Base-by-base conservation (phyloP, 2,113 vertebrate species). In the Ceratotherium simum region DNA sequence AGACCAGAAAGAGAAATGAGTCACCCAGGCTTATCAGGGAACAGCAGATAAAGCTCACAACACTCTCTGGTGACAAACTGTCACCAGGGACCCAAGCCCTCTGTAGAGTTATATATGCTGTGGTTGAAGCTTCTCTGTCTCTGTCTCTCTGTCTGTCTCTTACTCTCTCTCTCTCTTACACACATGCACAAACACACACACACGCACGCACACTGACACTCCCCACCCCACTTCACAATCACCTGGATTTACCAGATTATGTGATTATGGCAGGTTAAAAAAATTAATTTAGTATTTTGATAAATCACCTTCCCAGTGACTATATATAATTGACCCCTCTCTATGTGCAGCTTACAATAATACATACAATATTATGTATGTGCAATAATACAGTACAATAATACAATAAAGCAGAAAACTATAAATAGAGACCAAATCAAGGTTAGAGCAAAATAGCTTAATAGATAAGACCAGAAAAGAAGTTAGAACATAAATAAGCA, bases 11-110 rank as follows among this genome's bases (percentile, higher is more conserved):
- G 48, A 73, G 70, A 62, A 76, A 36, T 69, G 86, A 92, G 86
- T 95, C 90, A 85, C 6, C 39, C 27, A 21, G 67, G 51, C 78
- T 97, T 96, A 84, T 89, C 76, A 73, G 95, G 75, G 84, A 90
- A 60, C 17, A 94, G 75, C 51, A 94, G 96, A 88, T 70, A 90
- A 79, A 67, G 58, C 80, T 91, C 81, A 60, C 58, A 33, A 36
- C 81, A 69, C 46, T 64, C 33, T 76, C 21, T 60, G 39, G 81
- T 89, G 84, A 83, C 91, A 62, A n/a, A 36, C 70, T 46, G 56
- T 72, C 33, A 51, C 83, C 33, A 76, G 42, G 64, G 36, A 70
- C 51, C 46, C 46, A 51, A 29, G 58, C 39, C 48, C 21, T 48
- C 36, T 16, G 4, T 2, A 42, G 58, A 75, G 20, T 54, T 11